phyloP scores from a whole-genome alignment of 1,140 invertebrate species.

The Drosophila nebulosa region DNA sequence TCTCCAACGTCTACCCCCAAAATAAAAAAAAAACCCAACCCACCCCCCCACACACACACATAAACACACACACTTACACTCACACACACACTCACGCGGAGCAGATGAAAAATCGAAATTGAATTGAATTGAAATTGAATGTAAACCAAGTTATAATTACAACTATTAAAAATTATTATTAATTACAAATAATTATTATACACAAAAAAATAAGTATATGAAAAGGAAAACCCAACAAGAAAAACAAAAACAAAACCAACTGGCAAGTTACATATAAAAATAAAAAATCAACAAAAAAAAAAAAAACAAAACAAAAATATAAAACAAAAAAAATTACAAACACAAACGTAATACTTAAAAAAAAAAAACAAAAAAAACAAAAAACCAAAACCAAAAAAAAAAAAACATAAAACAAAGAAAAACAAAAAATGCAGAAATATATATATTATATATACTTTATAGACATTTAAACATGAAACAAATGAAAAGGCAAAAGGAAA shows the following conservation, averaged over 20 bases:
- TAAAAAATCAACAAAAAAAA: slow-evolving; percentile 35
- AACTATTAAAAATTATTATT: slow-evolving; percentile 70
- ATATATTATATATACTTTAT: slow-evolving; percentile 81
- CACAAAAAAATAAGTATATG: slow-evolving; percentile 68
- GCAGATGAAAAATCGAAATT: slow-evolving; percentile 30
- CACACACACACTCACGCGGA: slow-evolving; percentile 16
- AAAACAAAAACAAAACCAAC: slow-evolving; percentile 33
- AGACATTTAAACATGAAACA: slow-evolving; percentile 80
- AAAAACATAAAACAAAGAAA: slow-evolving; percentile 31
- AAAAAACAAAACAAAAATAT: slow-evolving; percentile 44
- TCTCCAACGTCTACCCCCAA: too few species aligned
- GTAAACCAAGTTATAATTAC: slow-evolving; percentile 73
- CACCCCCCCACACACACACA: not conserved
- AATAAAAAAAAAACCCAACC: not conserved
- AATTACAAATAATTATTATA: slow-evolving; percentile 78
- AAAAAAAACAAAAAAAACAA: slow-evolving; percentile 24
- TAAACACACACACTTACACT: not conserved
- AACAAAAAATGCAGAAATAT: slow-evolving; percentile 65
- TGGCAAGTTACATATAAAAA: slow-evolving; percentile 56
- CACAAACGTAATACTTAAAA: slow-evolving; percentile 31
- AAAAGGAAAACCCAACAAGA: slow-evolving; percentile 24
- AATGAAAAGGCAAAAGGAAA: slow-evolving; percentile 55
- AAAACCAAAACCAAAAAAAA: slow-evolving; percentile 35
- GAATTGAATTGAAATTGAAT: slow-evolving; percentile 36
- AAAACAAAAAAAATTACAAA: slow-evolving; percentile 29